A percentile compares a stretch with the other conserved stretches of the same genome.
phyloP scores from a whole-genome alignment of 2,888 invertebrate genomes.

The Microctonus hyperodae region DNA sequence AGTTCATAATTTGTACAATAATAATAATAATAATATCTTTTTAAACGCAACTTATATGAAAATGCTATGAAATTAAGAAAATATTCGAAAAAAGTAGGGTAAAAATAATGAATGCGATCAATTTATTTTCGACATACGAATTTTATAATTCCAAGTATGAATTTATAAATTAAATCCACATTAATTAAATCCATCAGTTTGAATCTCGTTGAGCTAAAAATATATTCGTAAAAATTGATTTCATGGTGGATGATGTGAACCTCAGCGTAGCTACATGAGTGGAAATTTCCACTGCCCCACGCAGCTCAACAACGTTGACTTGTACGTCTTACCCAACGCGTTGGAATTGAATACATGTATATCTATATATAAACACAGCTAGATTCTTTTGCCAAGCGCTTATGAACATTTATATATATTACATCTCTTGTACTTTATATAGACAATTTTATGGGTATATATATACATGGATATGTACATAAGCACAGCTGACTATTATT shows the following conservation, averaged over 20 bases:
- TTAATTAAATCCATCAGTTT: background rate
- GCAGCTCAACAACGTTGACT: constrained; percentile 16
- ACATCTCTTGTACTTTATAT: background rate
- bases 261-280: constrained; percentile 38
- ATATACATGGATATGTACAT: background rate
- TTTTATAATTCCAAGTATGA: background rate
- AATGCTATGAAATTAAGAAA: background rate
- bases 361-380: constrained; percentile 4
- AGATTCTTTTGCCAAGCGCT: background rate
- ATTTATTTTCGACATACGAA: background rate
- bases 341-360: constrained; percentile 3
- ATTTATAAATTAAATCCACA: background rate
- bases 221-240: background rate
- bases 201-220: background rate
- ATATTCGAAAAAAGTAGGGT: background rate
- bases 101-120: background rate
- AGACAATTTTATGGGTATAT: background rate
- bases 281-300: constrained; percentile 47
- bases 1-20: constrained; percentile 38
- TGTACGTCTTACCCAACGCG: background rate
- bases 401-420: background rate
- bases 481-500: background rate
- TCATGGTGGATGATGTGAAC: constrained; percentile 25
- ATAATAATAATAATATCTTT: background rate
- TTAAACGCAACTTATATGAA: background rate